Base-by-base conservation (phyloP, 1,140 invertebrate genomes). In the Drosophila arizonae region DNA sequence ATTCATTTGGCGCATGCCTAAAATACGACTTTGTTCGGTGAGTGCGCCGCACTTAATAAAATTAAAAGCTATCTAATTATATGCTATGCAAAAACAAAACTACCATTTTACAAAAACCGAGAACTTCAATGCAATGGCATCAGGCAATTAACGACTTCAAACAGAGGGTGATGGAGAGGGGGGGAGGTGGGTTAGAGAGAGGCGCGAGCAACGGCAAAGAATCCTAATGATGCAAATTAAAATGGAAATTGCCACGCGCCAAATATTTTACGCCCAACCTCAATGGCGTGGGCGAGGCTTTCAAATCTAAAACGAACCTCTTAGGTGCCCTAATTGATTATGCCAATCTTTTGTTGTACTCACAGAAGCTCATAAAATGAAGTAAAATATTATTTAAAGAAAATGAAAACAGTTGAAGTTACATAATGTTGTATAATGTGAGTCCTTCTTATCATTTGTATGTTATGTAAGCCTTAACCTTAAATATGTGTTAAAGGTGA, bases 271-370 rank as follows among this genome's bases (percentile, higher is more conserved):
- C 26, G 64, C 28, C 46, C 60, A 46, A 4, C 71, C 46, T 41
- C 60, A 56, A 66, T 48, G 56, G 60, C 36, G 58, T 81, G 72
- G 73, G 62, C 46, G 72, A 61, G 52, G 76, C 64, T 79, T 71
- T 63, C n/a, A 56, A 71, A 66, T 62, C 55, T 41, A 39, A 63
- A 73, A 50, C 46, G 15, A 56, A 33, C 54, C 67, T 74, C 57
- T 39, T 24, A 61, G 62, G 62, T 52, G 60, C 46, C 43, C 78
- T 81, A 82, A 81, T 81, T 82, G 78, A 82, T 75, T 75, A 72
- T 64, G 68, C 57, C 58, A 56, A 65, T 43, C 48, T 69, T 65
- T 30, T 39, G 33, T n/a, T 13, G 48, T 11, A 9, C 39, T 24
- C 15, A 10, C 21, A 45, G 55, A 56, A 41, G 43, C 43, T 17